These are phyloP conservation scores for Hippocampus mohnikei DNA, from an alignment of 2,113 vertebrate genomes.

Conservation along the genomic window DNA sequence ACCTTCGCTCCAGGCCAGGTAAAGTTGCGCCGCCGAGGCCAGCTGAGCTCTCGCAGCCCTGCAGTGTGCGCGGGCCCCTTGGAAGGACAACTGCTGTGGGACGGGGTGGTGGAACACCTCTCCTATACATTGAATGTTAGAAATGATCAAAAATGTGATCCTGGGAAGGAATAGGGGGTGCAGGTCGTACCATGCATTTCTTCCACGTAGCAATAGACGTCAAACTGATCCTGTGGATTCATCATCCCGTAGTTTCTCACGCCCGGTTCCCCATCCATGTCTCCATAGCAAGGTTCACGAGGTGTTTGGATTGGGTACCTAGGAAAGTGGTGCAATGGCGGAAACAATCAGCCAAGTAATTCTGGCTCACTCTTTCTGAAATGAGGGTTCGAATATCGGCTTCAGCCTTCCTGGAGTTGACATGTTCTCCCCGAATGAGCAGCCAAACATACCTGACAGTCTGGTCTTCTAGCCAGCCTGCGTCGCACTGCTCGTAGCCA, in stretches of 20 bases:
- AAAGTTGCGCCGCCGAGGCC: constrained; percentile 87
- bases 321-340: not conserved
- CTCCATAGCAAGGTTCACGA: constrained; percentile 85
- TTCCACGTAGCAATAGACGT: constrained; percentile 93
- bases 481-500: constrained; percentile 91
- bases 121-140: constrained; percentile 63
- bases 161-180: not conserved
- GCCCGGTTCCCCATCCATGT: constrained; percentile 89
- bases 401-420: not conserved
- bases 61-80: constrained; percentile 79
- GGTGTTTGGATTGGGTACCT: constrained; percentile 92
- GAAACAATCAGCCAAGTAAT: not conserved
- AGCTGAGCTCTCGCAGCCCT: constrained; percentile 69
- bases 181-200: constrained; percentile 78
- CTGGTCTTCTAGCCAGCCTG: constrained; percentile 93
- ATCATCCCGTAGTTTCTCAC: constrained; percentile 88
- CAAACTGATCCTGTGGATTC: constrained; percentile 79
- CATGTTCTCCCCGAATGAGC: too few species aligned
- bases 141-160: not conserved
- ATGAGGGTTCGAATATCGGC: not conserved
- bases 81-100: constrained; percentile 74
- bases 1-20: constrained; percentile 85
- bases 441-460: constrained; percentile 81
- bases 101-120: constrained; percentile 79
- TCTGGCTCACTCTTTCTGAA: too few species aligned